These are phyloP conservation scores for Amphibalanus amphitrite DNA, from an alignment of 1,140 invertebrate genomes.

Conservation along the genomic window DNA sequence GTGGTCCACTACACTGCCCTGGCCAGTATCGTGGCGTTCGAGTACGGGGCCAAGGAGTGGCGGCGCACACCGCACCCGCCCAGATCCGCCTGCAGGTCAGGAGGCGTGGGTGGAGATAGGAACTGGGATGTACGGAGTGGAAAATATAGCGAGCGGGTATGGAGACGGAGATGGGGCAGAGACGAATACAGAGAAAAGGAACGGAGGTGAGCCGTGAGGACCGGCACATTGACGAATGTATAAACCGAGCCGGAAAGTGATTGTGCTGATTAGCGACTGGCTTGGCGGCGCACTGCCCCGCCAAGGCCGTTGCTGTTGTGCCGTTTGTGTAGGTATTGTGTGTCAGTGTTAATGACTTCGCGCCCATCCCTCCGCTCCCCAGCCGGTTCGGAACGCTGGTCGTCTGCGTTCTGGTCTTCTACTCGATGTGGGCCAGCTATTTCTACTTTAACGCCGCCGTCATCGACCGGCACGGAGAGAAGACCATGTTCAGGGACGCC, in stretches of 20 bases:
- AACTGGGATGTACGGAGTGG: too few species aligned
- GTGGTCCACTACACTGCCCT: constrained; percentile 15
- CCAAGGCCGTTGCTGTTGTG: too few species aligned
- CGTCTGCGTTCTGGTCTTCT: constrained; percentile 45
- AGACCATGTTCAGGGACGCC: constrained; percentile 70
- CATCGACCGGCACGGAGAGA: constrained; percentile 67
- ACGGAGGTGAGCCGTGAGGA: too few species aligned
- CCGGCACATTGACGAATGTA: too few species aligned
- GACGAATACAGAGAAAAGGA: too few species aligned
- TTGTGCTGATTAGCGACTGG: too few species aligned
- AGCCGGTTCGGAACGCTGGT: constrained; percentile 31
- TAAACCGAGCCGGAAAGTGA: too few species aligned
- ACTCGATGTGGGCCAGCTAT: constrained; percentile 51
- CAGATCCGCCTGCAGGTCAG: constrained; percentile 29
- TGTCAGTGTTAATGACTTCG: too few species aligned
- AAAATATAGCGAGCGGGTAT: too few species aligned
- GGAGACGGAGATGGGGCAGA: constrained; percentile 4
- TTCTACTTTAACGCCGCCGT: constrained; percentile 80
- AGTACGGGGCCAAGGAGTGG: constrained; percentile 58
- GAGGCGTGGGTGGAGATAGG: too few species aligned
- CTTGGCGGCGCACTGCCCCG: too few species aligned
- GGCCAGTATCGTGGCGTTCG: constrained; percentile 28
- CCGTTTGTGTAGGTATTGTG: too few species aligned
- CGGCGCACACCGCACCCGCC: constrained; percentile 38
- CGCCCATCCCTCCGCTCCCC: not conserved